Conservation (phyloP, 2,888 invertebrate species). For the Leptinotarsa rubiginosa region DNA sequence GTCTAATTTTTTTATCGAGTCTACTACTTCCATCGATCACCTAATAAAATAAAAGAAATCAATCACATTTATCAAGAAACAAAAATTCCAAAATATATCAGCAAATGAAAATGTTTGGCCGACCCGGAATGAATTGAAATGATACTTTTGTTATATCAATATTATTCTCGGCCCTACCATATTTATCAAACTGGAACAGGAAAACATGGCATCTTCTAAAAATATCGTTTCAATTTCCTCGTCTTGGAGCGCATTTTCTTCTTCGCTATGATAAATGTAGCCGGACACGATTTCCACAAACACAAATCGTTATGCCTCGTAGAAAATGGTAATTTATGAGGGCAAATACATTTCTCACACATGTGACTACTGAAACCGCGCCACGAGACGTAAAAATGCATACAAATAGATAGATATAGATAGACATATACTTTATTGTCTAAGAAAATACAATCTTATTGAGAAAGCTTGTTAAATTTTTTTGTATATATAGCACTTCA, state of each 20-base stretch:
- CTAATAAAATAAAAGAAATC: too few species aligned
- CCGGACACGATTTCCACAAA: slow-evolving; percentile 51
- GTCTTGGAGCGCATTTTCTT: slow-evolving; percentile 50
- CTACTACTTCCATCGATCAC: too few species aligned
- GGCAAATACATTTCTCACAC: slow-evolving; percentile 27
- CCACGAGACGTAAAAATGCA: slow-evolving; percentile 30
- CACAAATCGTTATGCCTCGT: slow-evolving; percentile 20
- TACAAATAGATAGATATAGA: slow-evolving; percentile 36
- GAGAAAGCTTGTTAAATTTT: too few species aligned
- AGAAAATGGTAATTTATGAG: slow-evolving; percentile 33
- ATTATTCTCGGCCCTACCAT: neutral
- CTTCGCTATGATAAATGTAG: slow-evolving; percentile 54
- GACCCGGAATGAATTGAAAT: too few species aligned
- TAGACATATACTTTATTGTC: too few species aligned
- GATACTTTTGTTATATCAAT: neutral
- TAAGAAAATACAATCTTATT: too few species aligned
- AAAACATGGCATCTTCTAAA: slow-evolving; percentile 47
- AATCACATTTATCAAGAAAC: too few species aligned
- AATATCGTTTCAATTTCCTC: slow-evolving; percentile 59
- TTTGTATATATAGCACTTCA: too few species aligned
- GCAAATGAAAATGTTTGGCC: too few species aligned
- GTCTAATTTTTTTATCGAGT: too few species aligned
- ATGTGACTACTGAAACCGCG: slow-evolving; percentile 25
- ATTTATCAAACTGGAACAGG: slow-evolving; percentile 5
- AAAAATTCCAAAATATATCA: too few species aligned